Evolutionary conservation across 2,797 vertebrate species (phyloP).

Genomic region (Distichodus sexfasciatus): DNA sequence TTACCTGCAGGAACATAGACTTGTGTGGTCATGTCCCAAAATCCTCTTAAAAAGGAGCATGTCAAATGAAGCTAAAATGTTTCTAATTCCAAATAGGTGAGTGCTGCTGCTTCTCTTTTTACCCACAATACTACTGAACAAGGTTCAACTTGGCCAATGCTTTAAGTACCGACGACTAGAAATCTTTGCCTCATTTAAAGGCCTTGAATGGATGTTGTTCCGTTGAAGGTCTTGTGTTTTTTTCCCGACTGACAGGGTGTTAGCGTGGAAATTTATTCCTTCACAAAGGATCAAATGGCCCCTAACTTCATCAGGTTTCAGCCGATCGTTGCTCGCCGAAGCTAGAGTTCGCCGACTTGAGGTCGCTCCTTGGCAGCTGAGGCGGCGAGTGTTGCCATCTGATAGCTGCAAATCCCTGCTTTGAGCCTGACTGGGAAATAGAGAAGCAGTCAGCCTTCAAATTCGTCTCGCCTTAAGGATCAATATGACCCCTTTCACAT

Average conservation of each 20-base stretch:
- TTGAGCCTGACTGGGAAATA: constrained; percentile 66
- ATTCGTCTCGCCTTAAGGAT: constrained; percentile 57
- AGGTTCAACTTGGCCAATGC: not conserved
- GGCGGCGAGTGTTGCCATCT: constrained; percentile 62
- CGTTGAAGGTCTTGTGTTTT: not conserved
- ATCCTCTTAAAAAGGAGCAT: not conserved
- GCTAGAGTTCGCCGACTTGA: constrained; percentile 24
- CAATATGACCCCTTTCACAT: constrained; percentile 56
- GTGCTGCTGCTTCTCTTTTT: not conserved
- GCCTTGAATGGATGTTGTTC: constrained; percentile 5
- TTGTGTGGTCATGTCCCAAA: constrained; percentile 57
- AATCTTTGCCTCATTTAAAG: not conserved
- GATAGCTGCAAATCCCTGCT: constrained; percentile 67
- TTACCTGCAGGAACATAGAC: constrained; percentile 54
- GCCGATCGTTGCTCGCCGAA: not conserved
- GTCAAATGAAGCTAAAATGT: not conserved
- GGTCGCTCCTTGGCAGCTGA: constrained; percentile 49
- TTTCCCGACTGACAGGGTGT: not conserved
- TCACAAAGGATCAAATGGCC: constrained; percentile 16
- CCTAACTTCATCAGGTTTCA: constrained; percentile 17
- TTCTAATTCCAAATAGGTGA: not conserved
- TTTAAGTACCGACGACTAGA: not conserved
- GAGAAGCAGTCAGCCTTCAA: constrained; percentile 62
- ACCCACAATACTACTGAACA: not conserved
- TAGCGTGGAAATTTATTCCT: constrained; percentile 28